These are phyloP conservation scores for Taenioides sp. DNA, from an alignment of 2,797 vertebrate species.

Conservation along the genomic window DNA sequence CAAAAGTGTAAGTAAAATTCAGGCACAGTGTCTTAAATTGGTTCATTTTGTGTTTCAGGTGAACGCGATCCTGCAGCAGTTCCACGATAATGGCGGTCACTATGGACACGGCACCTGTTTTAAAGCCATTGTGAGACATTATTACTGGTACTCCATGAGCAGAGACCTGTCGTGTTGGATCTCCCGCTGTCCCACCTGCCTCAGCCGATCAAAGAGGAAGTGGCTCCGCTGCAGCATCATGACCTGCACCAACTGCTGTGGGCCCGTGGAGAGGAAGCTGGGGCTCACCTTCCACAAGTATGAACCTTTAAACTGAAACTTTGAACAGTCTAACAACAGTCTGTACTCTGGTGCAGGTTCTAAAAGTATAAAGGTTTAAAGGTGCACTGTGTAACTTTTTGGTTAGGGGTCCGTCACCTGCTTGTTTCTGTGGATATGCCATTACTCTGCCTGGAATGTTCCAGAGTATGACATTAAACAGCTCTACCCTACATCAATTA, in stretches of 20 bases:
- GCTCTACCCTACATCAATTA: too few relatives aligned
- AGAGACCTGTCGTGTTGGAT: slow-evolving; percentile 68
- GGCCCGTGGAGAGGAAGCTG: slow-evolving; percentile 63
- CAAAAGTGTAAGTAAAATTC: too few relatives aligned
- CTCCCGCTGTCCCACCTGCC: slow-evolving; percentile 62
- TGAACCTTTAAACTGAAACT: not conserved
- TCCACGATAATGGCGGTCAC: slow-evolving; percentile 68
- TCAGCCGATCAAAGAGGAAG: slow-evolving; percentile 57
- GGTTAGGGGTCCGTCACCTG: too few relatives aligned
- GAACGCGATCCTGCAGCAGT: slow-evolving; percentile 58
- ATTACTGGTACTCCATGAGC: slow-evolving; percentile 65
- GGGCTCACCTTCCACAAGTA: slow-evolving; percentile 71
- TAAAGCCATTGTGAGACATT: slow-evolving; percentile 48
- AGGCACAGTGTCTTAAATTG: too few relatives aligned
- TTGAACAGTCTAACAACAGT: not conserved
- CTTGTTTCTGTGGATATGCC: too few relatives aligned
- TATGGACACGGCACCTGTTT: slow-evolving; percentile 55
- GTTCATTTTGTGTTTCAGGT: slow-evolving; percentile 46
- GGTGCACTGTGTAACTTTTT: too few relatives aligned
- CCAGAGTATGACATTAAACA: too few relatives aligned
- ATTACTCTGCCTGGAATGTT: too few relatives aligned
- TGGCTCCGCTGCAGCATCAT: slow-evolving; percentile 64
- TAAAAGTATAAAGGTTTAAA: too few relatives aligned
- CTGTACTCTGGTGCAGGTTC: too few relatives aligned
- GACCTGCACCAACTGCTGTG: slow-evolving; percentile 67